Base-by-base conservation (phyloP, 2,113 vertebrate genomes). In the Caracal caracal region DNA sequence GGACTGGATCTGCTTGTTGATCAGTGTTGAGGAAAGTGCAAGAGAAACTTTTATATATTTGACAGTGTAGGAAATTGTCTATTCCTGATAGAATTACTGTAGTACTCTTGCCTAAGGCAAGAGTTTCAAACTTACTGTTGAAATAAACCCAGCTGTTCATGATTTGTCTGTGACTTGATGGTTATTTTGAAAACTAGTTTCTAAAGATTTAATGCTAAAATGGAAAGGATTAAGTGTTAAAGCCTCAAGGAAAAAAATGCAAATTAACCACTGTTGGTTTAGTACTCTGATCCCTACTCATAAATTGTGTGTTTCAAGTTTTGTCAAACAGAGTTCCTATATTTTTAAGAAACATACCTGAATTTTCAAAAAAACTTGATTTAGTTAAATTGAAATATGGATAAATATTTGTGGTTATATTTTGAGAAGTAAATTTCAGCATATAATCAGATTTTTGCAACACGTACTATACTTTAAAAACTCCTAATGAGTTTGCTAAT, bases 21-120 rank as follows among this genome's bases (percentile, higher is more conserved):
- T 97, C 98, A 97, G 95, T 98, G 98, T 98, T 98, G 97, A 98
- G 97, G 63, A 96, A 96, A 94, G 78, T 97, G 47, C 53, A 93
- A 88, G 94, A 97, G 93, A 98, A 98, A 98, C 98, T 99, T 99
- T 99, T 99, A 98, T 99, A 99, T 99, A 98, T 98, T 98, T 98
- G 98, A 98, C 97, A 98, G 90, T 98, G 97, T 99, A 98, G 98
- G 97, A 98, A 97, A 97, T 87, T 94, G 93, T 98, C 96, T 98
- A 92, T 95, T 97, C 98, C 97, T 93, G 70, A 97, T 98, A 94
- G 91, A 93, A 98, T 98, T 98, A 98, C 98, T 98, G 98, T 98
- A 98, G 95, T 98, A 91, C 96, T 89, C 98, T 98, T 97, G 97
- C 93, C 80, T 75, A 81, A 83, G 4, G 30, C 87, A 97, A 92